Conservation (phyloP, 2,113 vertebrate genomes). For the Rhinolophus ferrumequinum region DNA sequence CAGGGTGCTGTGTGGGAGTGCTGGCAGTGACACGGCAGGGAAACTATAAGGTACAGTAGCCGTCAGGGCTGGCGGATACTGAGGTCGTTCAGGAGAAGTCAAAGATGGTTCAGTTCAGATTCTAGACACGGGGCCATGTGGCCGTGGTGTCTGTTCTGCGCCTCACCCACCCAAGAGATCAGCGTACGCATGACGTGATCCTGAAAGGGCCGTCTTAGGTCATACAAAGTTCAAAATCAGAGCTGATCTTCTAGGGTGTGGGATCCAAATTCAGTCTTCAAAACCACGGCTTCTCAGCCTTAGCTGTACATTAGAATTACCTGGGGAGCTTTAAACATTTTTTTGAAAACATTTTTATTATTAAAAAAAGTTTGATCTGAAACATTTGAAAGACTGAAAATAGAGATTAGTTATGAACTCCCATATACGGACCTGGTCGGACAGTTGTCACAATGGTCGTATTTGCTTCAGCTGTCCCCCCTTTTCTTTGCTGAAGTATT, state of each 20-base stretch:
- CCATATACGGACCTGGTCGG: neutral
- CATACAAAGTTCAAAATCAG: neutral
- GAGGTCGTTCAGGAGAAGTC: neutral
- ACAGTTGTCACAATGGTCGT: neutral
- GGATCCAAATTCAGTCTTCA: neutral
- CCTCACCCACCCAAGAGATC: neutral
- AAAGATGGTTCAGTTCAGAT: neutral
- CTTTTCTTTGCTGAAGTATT: slow-evolving; percentile 7
- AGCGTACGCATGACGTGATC: neutral
- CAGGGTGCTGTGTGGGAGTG: neutral
- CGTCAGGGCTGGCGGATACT: neutral
- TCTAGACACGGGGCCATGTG: neutral
- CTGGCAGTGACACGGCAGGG: neutral
- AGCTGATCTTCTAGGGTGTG: neutral
- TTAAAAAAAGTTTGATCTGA: neutral
- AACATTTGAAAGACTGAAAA: slow-evolving; percentile 1
- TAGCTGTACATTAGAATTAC: neutral
- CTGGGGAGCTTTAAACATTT: neutral
- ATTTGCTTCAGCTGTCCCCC: neutral
- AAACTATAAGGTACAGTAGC: neutral
- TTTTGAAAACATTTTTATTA: neutral
- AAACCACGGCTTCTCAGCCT: neutral
- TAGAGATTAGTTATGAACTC: neutral
- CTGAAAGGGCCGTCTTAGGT: neutral
- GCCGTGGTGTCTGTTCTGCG: neutral